These are phyloP conservation scores for Eidolon helvum DNA, from an alignment of 2,113 vertebrate genomes.

Conservation along the genomic window DNA sequence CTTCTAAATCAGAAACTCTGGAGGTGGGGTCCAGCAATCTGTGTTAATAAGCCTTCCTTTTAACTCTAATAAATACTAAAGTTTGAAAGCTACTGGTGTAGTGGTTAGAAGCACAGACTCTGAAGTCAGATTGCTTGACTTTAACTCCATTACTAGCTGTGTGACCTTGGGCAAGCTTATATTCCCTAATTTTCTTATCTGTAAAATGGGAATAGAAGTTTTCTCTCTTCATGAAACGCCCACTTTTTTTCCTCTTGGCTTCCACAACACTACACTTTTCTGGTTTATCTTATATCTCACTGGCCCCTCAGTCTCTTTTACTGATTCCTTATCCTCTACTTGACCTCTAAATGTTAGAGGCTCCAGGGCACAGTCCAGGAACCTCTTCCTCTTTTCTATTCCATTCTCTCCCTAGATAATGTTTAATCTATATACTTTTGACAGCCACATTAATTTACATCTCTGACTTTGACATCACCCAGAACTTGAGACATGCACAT, in stretches of 20 bases:
- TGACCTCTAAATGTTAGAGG: background rate
- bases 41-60: background rate
- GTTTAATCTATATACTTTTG: background rate
- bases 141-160: background rate
- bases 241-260: background rate
- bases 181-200: background rate
- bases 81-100: background rate
- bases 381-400: background rate
- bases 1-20: slow-evolving; percentile 8
- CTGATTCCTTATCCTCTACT: background rate
- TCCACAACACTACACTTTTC: background rate
- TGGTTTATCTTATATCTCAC: background rate
- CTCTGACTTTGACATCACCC: background rate
- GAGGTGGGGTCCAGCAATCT: background rate
- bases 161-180: background rate
- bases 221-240: background rate
- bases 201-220: background rate
- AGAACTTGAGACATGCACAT: background rate
- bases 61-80: background rate
- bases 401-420: background rate
- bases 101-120: background rate
- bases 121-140: background rate
- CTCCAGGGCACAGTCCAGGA: background rate
- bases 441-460: background rate
- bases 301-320: background rate